Evolutionary conservation across 1,140 invertebrate genomes (phyloP), one percentile per base, ranked within the genome.

Genomic region (Euura saliciscinereae): DNA sequence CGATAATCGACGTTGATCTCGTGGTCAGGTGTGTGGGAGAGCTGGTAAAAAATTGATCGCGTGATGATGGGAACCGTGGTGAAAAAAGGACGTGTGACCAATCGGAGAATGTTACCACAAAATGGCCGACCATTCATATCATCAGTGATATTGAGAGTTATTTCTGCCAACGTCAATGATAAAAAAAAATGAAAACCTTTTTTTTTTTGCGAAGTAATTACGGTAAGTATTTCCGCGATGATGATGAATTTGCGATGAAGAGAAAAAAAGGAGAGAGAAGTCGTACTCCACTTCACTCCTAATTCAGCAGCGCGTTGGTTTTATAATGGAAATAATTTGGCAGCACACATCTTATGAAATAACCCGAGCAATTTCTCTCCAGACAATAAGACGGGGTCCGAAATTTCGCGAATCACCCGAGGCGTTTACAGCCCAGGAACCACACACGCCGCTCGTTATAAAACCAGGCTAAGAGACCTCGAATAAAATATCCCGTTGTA

Each of bases 401-500:
- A 8, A 28, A 6, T 59, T 59, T 59, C 51, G 51, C 51, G 51
- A 11, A 59, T 59, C 51, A 59, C 51, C 51, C 51, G 51, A 59
- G 51, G 51, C 51, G 51, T n/a, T 28, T 28, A 8, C 51, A 8
- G 13, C 51, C 51, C 13, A 28, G 28, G 51, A 8, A 59, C 51
- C 51, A 59, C 51, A 59, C 51, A 59, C 51, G 51, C 51, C 51
- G 51, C 51, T 59, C 51, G 51, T 59, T 59, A 59, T 59, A 59
- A 59, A 59, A 59, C 51, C 51, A 59, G 46, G 51, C 51, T 59
- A 59, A 59, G 51, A 59, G 51, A 28, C 28, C 51, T 59, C 51
- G 51, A 59, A 59, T 59, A 59, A 59, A 59, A 59, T 59, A 59
- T 59, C 51, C 51, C 51, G 51, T 59, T 59, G 51, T 28, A 28